These are phyloP conservation scores for Xestoiulus laeticollis DNA, from an alignment of 2,888 invertebrate genomes.

Conservation along the genomic window DNA sequence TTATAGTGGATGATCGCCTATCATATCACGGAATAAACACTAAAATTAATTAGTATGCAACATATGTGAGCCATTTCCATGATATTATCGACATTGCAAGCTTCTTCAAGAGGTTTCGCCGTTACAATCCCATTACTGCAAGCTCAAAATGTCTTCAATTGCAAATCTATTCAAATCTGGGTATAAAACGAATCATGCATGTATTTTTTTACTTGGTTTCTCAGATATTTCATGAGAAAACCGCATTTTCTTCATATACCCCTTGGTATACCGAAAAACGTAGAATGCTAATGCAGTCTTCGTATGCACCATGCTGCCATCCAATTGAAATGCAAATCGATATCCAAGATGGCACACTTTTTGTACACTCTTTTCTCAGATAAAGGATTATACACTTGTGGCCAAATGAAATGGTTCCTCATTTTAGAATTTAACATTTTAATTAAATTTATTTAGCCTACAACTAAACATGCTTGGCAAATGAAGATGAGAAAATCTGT, in stretches of 20 bases:
- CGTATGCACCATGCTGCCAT: neutral
- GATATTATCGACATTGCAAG: neutral
- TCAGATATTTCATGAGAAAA: neutral
- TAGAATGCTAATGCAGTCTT: neutral
- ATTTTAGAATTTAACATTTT: neutral
- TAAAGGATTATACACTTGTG: neutral
- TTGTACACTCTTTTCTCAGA: too few relatives aligned
- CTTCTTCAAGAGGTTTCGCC: neutral
- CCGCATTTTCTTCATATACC: neutral
- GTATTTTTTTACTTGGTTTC: neutral
- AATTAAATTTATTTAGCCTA: neutral
- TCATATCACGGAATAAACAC: neutral
- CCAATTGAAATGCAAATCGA: constrained; percentile 11
- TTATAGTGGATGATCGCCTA: neutral
- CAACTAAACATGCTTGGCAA: too few relatives aligned
- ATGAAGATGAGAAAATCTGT: too few relatives aligned
- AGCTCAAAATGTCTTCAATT: neutral
- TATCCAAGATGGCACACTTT: neutral
- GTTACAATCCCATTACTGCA: neutral
- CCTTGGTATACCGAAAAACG: neutral
- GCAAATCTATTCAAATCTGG: constrained; percentile 20
- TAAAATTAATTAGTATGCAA: constrained; percentile 12
- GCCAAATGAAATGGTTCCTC: too few relatives aligned
- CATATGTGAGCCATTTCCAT: neutral
- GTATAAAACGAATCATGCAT: constrained; percentile 1